Percentiles rank a stretch among this genome's conserved stretches.
Conservation (phyloP, 2,888 invertebrate genomes). For the Lasioglossum leucozonium region DNA sequence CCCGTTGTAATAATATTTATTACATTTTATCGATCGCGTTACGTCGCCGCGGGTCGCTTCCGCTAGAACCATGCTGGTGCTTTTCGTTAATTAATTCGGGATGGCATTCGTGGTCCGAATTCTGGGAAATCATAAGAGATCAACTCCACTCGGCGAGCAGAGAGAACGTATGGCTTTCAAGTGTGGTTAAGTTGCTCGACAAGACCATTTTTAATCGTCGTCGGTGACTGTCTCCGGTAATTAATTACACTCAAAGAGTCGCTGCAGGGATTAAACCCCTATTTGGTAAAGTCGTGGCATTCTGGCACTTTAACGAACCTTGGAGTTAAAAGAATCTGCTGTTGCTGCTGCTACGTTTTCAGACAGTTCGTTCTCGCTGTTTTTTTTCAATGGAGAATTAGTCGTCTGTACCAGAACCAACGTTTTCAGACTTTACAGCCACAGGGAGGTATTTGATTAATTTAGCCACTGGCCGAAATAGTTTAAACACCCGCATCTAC, state of each 20-base stretch:
- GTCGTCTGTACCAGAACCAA: not conserved
- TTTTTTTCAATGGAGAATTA: slow-evolving; percentile 7
- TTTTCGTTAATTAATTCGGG: slow-evolving; percentile 9
- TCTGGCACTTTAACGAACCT: slow-evolving; percentile 11
- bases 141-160: slow-evolving; percentile 4
- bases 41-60: not conserved
- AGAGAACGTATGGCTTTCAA: slow-evolving; percentile 48
- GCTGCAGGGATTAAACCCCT: slow-evolving; percentile 62
- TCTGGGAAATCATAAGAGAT: slow-evolving; percentile 2
- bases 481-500: not conserved
- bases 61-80: slow-evolving; percentile 24
- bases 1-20: slow-evolving; percentile 75
- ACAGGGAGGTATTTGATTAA: not conserved
- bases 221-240: slow-evolving; percentile 50
- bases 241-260: slow-evolving; percentile 66
- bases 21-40: slow-evolving; percentile 71
- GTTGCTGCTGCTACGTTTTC: not conserved
- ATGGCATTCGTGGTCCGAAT: slow-evolving; percentile 28
- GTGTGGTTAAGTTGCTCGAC: slow-evolving; percentile 61
- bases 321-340: slow-evolving; percentile 3
- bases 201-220: slow-evolving; percentile 61
- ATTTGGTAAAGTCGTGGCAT: slow-evolving; percentile 26
- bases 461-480: not conserved
- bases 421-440: not conserved
- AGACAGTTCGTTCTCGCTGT: not conserved